Evolutionary conservation across 2,888 invertebrate genomes (phyloP).

Genomic region (Dilophus febrilis): DNA sequence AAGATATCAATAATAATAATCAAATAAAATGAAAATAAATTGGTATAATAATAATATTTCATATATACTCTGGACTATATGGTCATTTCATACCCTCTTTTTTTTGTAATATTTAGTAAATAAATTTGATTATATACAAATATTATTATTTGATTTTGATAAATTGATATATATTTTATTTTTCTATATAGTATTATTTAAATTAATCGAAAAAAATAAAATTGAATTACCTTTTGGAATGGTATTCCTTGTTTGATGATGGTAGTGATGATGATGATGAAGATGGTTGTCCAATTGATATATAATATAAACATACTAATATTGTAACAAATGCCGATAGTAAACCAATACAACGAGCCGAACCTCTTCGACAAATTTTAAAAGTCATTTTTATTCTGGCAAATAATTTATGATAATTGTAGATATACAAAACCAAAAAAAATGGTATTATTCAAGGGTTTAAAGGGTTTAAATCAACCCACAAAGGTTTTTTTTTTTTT

Average conservation of each 20-base stretch:
- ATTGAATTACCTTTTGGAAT: constrained; percentile 8
- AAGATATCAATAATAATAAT: too few species aligned
- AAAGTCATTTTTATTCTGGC: constrained; percentile 27
- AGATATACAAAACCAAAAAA: too few species aligned
- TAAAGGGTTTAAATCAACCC: too few species aligned
- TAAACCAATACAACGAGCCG: constrained; percentile 28
- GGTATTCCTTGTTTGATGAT: constrained; percentile 7
- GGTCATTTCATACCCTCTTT: neutral
- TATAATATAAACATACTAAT: constrained; percentile 28
- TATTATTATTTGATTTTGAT: too few species aligned
- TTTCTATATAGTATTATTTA: too few species aligned
- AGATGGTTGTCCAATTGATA: constrained; percentile 28
- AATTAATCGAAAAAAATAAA: neutral
- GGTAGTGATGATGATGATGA: constrained; percentile 2
- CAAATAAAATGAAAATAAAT: too few species aligned
- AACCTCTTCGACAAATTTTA: constrained; percentile 28
- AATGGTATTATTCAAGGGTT: too few species aligned
- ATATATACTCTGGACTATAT: neutral
- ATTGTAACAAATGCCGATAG: constrained; percentile 29
- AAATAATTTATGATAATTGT: too few species aligned
- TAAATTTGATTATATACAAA: neutral
- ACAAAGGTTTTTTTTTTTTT: too few species aligned
- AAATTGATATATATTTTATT: too few species aligned
- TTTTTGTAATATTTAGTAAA: neutral
- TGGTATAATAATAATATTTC: too few species aligned